Percentiles rank a stretch among this genome's conserved stretches.
Conservation (phyloP, 2,888 invertebrate species). For the Drosophila barbarae region DNA sequence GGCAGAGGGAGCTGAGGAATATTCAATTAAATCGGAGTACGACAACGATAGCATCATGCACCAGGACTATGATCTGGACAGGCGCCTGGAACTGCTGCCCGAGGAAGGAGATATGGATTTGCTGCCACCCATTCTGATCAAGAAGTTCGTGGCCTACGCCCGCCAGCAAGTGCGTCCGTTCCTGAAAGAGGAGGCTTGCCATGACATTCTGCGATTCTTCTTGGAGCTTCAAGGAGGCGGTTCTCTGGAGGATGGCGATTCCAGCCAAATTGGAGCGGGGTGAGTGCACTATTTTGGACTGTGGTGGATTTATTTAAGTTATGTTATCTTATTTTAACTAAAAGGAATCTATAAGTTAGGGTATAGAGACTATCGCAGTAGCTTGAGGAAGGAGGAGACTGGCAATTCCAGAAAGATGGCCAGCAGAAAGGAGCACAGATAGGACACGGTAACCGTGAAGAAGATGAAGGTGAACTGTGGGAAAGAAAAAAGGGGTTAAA, state of each 20-base stretch:
- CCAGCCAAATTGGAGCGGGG: constrained; percentile 89
- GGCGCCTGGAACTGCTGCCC: constrained; percentile 52
- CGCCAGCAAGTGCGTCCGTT: constrained; percentile 91
- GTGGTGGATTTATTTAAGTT: constrained; percentile 27
- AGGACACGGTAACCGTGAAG: constrained; percentile 67
- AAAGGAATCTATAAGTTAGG: constrained; percentile 11
- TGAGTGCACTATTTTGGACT: constrained; percentile 38
- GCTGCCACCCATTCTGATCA: constrained; percentile 87
- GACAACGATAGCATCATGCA: constrained; percentile 59
- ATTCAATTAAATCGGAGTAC: constrained; percentile 6
- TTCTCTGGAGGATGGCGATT: constrained; percentile 77
- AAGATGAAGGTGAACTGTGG: constrained; percentile 71
- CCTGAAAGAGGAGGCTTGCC: constrained; percentile 86
- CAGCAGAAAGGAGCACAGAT: constrained; percentile 68
- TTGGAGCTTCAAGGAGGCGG: constrained; percentile 84
- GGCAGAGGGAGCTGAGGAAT: background rate
- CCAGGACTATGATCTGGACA: constrained; percentile 78
- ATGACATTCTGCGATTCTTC: constrained; percentile 88
- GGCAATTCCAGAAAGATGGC: constrained; percentile 74
- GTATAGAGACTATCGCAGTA: constrained; percentile 57
- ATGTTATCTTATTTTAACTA: constrained; percentile 9
- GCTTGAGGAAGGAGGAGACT: constrained; percentile 71
- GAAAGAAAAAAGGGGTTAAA: background rate
- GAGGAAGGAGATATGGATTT: constrained; percentile 85
- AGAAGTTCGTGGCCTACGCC: constrained; percentile 96